These are phyloP conservation scores for Marmota flaviventris DNA, from an alignment of 2,113 vertebrate genomes.

Conservation along the genomic window DNA sequence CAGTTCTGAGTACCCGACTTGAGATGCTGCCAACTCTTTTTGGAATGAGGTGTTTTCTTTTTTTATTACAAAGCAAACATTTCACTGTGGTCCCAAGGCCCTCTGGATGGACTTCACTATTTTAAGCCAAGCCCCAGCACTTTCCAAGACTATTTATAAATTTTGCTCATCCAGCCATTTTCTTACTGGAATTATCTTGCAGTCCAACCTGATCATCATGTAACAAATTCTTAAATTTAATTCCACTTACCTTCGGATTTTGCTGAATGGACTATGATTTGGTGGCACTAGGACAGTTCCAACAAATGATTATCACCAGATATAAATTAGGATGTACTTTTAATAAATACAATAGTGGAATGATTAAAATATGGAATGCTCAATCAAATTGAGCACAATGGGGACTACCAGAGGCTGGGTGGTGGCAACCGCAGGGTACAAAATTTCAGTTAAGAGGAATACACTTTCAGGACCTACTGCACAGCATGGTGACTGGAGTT, in stretches of 20 bases:
- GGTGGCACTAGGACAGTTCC: background rate
- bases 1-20: background rate
- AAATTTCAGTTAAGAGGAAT: background rate
- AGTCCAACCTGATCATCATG: background rate
- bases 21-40: background rate
- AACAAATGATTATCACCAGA: background rate
- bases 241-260: background rate
- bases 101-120: background rate
- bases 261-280: background rate
- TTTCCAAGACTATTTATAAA: constrained; percentile 2
- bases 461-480: background rate
- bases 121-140: background rate
- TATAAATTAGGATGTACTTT: background rate
- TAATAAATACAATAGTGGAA: background rate
- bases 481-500: background rate
- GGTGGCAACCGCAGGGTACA: background rate
- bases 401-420: background rate
- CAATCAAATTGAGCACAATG: background rate
- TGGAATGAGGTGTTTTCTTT: constrained; percentile 8
- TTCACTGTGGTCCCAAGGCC: background rate
- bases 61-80: constrained; percentile 47
- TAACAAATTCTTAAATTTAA: constrained; percentile 30
- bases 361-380: background rate
- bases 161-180: constrained; percentile 24
- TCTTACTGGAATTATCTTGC: background rate